These are phyloP conservation scores for Drosophila siamana DNA, from an alignment of 2,888 invertebrate species.

Conservation along the genomic window DNA sequence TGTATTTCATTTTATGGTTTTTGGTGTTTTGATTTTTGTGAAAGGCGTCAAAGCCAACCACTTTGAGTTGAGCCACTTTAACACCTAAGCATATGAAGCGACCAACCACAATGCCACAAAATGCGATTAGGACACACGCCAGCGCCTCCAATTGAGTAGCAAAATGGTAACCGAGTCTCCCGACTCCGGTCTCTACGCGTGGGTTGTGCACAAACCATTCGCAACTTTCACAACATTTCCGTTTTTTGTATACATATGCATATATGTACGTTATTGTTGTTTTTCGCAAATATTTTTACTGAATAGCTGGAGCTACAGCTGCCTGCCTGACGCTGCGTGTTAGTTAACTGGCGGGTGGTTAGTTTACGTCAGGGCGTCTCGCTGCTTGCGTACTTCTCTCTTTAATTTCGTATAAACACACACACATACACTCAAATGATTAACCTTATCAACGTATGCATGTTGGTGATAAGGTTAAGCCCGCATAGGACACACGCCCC, in stretches of 20 bases:
- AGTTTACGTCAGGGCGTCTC: constrained; percentile 59
- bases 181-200: constrained; percentile 33
- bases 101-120: constrained; percentile 42
- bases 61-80: constrained; percentile 38
- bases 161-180: constrained; percentile 21
- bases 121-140: constrained; percentile 59
- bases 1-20: constrained; percentile 2
- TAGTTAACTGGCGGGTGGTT: constrained; percentile 65
- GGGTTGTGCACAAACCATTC: constrained; percentile 46
- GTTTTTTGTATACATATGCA: too few species aligned
- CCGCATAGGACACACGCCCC: constrained; percentile 65
- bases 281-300: constrained; percentile 19
- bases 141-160: constrained; percentile 32
- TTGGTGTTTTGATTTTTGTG: constrained; percentile 44
- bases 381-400: constrained; percentile 61
- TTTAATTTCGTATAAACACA: constrained; percentile 19
- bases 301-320: too few species aligned
- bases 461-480: constrained; percentile 65
- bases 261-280: constrained; percentile 29
- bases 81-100: constrained; percentile 27
- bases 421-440: neutral
- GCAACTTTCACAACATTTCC: constrained; percentile 62
- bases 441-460: too few species aligned
- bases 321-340: constrained; percentile 31
- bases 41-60: constrained; percentile 66